Percentiles rank a stretch among this genome's conserved stretches.
phyloP scores from a whole-genome alignment of 1,140 invertebrate species.

The Drosophila pallidifrons region DNA sequence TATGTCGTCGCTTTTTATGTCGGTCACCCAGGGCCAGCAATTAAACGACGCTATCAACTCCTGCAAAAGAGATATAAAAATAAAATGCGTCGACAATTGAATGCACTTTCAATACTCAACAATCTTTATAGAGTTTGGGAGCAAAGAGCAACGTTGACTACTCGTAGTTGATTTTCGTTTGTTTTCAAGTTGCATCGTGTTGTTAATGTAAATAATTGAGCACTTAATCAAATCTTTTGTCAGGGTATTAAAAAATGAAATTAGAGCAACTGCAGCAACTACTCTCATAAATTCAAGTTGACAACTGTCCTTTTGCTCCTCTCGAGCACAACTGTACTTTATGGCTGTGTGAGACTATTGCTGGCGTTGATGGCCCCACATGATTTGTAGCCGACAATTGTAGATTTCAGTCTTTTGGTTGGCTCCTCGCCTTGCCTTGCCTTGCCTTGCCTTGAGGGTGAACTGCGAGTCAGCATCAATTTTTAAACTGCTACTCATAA shows the following conservation, averaged over 20 bases:
- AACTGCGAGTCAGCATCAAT: slow-evolving; percentile 63
- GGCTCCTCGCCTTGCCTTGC: background rate
- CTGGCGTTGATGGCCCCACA: slow-evolving; percentile 61
- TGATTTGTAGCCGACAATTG: slow-evolving; percentile 78
- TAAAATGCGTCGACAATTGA: background rate
- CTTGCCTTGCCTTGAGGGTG: background rate
- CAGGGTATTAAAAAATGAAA: slow-evolving; percentile 18
- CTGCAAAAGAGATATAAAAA: background rate
- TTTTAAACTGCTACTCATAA: slow-evolving; percentile 77
- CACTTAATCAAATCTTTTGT: background rate
- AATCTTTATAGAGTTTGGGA: no score
- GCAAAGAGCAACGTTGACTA: no score
- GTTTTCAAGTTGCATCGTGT: no score
- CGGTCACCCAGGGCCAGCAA: slow-evolving; percentile 53
- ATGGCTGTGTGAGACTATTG: slow-evolving; percentile 30
- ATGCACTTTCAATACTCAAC: slow-evolving; percentile 3
- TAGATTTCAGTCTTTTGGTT: slow-evolving; percentile 13
- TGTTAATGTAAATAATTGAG: no score
- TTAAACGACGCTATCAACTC: slow-evolving; percentile 45
- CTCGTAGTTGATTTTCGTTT: no score
- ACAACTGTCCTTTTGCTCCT: slow-evolving; percentile 37
- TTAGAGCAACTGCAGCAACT: slow-evolving; percentile 5
- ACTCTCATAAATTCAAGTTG: slow-evolving; percentile 39
- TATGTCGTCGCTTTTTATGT: slow-evolving; percentile 67
- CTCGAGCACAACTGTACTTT: slow-evolving; percentile 58